phyloP scores from a whole-genome alignment of 2,797 vertebrate genomes.

The Moxostoma hubbsi region DNA sequence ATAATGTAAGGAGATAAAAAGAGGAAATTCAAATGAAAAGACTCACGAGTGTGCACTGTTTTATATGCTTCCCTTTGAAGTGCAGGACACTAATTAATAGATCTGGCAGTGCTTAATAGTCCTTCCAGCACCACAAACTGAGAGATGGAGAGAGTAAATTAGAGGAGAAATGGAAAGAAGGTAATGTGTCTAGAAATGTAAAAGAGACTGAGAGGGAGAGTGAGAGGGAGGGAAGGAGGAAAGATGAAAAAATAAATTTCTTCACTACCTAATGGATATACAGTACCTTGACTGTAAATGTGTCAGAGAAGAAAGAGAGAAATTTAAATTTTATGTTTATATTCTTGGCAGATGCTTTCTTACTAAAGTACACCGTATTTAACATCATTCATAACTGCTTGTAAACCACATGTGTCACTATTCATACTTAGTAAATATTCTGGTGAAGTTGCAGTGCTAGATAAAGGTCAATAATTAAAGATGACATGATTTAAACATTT shows the following conservation, averaged over 20 bases:
- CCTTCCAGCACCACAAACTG: conserved; percentile 76
- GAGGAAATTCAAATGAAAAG: conserved; percentile 98
- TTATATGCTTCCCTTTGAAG: conserved; percentile 88
- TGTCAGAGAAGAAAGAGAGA: neutral
- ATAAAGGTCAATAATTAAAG: too few relatives aligned
- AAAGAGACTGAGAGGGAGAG: conserved; percentile 3
- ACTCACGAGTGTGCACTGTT: conserved; percentile 89
- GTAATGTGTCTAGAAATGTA: conserved; percentile 13
- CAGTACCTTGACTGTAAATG: neutral
- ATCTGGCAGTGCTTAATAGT: conserved; percentile 86
- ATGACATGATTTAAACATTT: too few relatives aligned
- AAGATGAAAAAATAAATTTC: neutral
- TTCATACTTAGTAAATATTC: too few relatives aligned
- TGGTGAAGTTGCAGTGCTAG: too few relatives aligned
- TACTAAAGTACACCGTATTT: neutral
- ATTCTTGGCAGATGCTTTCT: conserved; percentile 2
- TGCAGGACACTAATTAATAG: conserved; percentile 88
- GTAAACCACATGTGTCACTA: too few relatives aligned
- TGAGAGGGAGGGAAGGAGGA: conserved; percentile 4
- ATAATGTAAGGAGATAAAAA: conserved; percentile 98
- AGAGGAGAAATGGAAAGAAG: conserved; percentile 11
- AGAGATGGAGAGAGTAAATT: conserved; percentile 35
- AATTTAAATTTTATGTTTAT: conserved; percentile 16
- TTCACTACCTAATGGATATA: conserved; percentile 23
- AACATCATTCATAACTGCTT: too few relatives aligned